Conservation (phyloP, 1,140 invertebrate genomes). For the Asbolus verrucosus region DNA sequence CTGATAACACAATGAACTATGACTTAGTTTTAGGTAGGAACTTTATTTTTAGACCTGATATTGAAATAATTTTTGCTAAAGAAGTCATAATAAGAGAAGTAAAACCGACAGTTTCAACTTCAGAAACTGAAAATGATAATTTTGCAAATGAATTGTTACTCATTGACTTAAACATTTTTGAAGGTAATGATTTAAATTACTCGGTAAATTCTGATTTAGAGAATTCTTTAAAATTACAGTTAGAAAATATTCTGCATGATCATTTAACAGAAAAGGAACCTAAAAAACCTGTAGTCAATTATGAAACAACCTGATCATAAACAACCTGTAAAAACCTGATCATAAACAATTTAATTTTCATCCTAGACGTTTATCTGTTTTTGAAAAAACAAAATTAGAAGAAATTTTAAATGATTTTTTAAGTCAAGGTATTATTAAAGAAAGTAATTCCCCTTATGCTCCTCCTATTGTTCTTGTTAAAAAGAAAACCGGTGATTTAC, state of each 20-base stretch:
- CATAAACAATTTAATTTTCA: constrained; percentile 57
- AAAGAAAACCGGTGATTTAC: constrained; percentile 66
- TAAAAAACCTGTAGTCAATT: constrained; percentile 1
- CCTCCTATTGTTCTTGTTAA: constrained; percentile 65
- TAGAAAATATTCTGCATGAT: not conserved
- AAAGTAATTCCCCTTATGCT: constrained; percentile 63
- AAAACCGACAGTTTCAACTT: not conserved
- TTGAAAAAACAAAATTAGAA: constrained; percentile 57
- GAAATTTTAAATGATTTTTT: constrained; percentile 60
- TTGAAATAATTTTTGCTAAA: constrained; percentile 8
- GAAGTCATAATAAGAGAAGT: constrained; percentile 3
- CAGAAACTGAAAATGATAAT: not conserved
- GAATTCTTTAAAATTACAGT: not conserved
- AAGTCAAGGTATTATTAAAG: constrained; percentile 55
- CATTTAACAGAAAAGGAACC: not conserved
- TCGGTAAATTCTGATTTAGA: too few species aligned
- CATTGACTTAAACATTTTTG: not conserved
- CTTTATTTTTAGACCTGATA: not conserved
- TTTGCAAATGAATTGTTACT: constrained; percentile 2
- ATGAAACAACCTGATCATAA: constrained; percentile 47
- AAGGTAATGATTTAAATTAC: too few species aligned
- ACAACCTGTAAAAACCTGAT: constrained; percentile 39
- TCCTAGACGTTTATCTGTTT: constrained; percentile 57
- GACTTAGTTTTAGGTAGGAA: constrained; percentile 1
- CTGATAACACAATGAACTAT: not conserved